These are phyloP conservation scores for Scaptomyza reducta DNA, from an alignment of 2,888 invertebrate species.

Conservation along the genomic window DNA sequence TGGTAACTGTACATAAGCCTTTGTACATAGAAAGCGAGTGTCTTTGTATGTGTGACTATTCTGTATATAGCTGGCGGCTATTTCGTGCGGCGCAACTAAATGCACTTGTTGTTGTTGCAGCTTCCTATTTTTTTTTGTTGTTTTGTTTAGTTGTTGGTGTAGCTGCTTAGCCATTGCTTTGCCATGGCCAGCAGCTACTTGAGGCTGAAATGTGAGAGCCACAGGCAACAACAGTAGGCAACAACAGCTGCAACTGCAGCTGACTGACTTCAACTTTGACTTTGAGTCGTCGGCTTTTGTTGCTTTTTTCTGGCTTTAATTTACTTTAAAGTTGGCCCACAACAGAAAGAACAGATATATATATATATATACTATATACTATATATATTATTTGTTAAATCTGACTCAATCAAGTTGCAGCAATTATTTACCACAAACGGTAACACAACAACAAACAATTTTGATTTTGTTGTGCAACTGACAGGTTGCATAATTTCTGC, in stretches of 20 bases:
- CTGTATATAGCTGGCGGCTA: constrained; percentile 46
- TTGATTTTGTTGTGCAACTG: constrained; percentile 76
- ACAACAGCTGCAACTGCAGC: constrained; percentile 29
- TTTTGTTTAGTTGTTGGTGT: constrained; percentile 21
- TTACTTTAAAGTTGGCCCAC: constrained; percentile 37
- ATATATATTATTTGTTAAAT: constrained; percentile 8
- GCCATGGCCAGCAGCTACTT: constrained; percentile 65
- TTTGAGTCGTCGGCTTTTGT: constrained; percentile 45
- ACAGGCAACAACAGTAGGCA: constrained; percentile 37
- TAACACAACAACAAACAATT: constrained; percentile 46
- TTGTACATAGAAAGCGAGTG: constrained; percentile 50
- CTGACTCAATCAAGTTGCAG: constrained; percentile 38
- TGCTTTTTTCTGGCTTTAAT: constrained; percentile 34
- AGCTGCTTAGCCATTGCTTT: constrained; percentile 63
- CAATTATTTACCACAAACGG: constrained; percentile 49
- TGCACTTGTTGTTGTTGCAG: constrained; percentile 61
- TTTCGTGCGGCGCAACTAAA: constrained; percentile 73
- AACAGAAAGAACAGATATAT: constrained; percentile 2
- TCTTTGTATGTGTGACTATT: constrained; percentile 34
- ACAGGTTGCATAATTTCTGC: constrained; percentile 77
- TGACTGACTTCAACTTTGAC: constrained; percentile 65
- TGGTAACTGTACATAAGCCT: constrained; percentile 57
- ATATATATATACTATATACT: constrained; percentile 2
- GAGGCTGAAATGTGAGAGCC: constrained; percentile 61
- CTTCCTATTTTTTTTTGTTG: constrained; percentile 42